Percentiles rank a stretch among this genome's conserved stretches.
phyloP scores from a whole-genome alignment of 2,888 invertebrate species.

The Conops quadrifasciatus region DNA sequence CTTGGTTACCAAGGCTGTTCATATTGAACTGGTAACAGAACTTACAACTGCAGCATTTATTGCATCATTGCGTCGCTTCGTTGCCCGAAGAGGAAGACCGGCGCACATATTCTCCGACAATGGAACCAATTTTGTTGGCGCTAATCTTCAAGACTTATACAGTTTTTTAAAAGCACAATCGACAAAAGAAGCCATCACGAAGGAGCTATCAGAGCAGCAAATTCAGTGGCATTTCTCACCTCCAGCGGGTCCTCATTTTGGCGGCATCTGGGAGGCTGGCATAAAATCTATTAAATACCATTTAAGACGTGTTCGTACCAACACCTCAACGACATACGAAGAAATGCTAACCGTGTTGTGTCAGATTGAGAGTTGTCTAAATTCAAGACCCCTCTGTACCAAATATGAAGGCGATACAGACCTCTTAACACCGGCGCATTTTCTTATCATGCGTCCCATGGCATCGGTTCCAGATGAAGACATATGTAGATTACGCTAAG shows the following conservation, averaged over 20 bases:
- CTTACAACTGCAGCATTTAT: slow-evolving; percentile 15
- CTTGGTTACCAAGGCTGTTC: too few relatives aligned
- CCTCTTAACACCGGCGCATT: slow-evolving; percentile 45
- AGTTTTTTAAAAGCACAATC: too few relatives aligned
- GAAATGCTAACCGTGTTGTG: too few relatives aligned
- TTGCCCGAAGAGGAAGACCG: too few relatives aligned
- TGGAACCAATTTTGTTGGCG: slow-evolving; percentile 22
- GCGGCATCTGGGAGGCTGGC: too few relatives aligned
- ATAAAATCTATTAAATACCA: too few relatives aligned
- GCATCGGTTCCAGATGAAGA: slow-evolving; percentile 2
- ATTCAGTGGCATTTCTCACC: slow-evolving; percentile 28
- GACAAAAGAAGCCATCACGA: neutral
- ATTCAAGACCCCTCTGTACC: too few relatives aligned
- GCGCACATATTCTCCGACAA: slow-evolving; percentile 15
- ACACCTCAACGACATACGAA: too few relatives aligned
- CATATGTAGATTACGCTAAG: neutral
- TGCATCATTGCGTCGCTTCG: slow-evolving; percentile 18
- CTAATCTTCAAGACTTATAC: neutral
- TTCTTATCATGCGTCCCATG: neutral
- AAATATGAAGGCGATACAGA: slow-evolving; percentile 10
- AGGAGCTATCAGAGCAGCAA: slow-evolving; percentile 9
- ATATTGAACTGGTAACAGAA: slow-evolving; percentile 18
- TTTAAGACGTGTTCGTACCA: too few relatives aligned
- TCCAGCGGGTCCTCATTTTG: too few relatives aligned
- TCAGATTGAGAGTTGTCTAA: too few relatives aligned